Base-by-base conservation (phyloP, 2,797 vertebrate genomes). In the Sphenopsis melanotis region DNA sequence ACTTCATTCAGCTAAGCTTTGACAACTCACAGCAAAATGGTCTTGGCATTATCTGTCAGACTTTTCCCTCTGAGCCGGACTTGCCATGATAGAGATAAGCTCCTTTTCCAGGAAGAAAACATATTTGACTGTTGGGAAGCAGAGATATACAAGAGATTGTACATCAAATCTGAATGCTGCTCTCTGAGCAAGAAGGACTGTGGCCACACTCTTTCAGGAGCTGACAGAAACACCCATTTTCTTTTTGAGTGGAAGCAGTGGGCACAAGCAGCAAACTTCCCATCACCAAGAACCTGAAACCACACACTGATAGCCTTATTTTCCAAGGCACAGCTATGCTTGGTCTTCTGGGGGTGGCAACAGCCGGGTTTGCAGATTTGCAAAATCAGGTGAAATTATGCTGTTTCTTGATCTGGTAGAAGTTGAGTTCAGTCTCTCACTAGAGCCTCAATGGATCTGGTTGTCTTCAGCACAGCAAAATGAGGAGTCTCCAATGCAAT, bases 401-500 rank as follows among this genome's bases (percentile, higher is more conserved):
- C 5, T 52, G 8, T 36, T 93, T 60, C 18, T 19, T 9, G 0
- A 10, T 29, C 24, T 16, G 34, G 18, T 15, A 30, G 29, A 37
- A 50, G 29, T 32, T n/a, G 20, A 22, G 15, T 56, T 77, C 53
- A 52, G 18, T 8, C 9, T 74, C n/a, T 59, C 27, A 11, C 8
- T 9, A 27, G 56, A 59, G 12, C 6, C 23, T n/a, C 1, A 3
- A 23, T 13, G 15, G 27, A 23, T 23, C 30, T 32, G 17, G 2
- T 6, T 83, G 22, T 36, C 24, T 47, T 50, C 27, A 42, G n/a
- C 66, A 12, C 4, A 46, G 15, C 52, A 42, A 37, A 65, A 12
- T 0, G 2, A 22, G 14, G 29, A 23, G 16, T 4, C 2, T 32
- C 7, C 56, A 30, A 8, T 0, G 1, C 0, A 4, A 12, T 10